phyloP scores from a whole-genome alignment of 2,797 vertebrate species.

The Pelochelys cantorii region DNA sequence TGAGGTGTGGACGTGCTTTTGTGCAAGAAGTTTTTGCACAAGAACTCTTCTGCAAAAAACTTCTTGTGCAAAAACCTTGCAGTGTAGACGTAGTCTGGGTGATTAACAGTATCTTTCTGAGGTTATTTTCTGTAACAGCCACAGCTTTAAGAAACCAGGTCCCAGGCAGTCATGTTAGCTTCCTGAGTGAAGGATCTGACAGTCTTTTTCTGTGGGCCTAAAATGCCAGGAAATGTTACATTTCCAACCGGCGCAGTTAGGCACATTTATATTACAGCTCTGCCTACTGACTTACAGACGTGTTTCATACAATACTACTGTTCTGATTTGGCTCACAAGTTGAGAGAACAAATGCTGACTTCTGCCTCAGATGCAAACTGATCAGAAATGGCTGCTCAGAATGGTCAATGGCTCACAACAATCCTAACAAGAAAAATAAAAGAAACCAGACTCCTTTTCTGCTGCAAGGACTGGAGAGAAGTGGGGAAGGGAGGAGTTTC shows the following conservation, averaged over 20 bases:
- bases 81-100: background rate
- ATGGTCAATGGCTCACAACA: background rate
- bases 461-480: background rate
- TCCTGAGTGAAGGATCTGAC: background rate
- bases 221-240: background rate
- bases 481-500: background rate
- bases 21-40: too few relatives aligned
- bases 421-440: background rate
- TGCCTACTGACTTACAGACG: background rate
- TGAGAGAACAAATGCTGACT: background rate
- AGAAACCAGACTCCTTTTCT: background rate
- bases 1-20: too few relatives aligned
- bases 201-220: background rate
- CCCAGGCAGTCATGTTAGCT: background rate
- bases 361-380: background rate
- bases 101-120: background rate
- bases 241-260: background rate
- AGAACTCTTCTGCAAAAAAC: too few relatives aligned
- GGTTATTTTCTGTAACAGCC: background rate
- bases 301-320: background rate
- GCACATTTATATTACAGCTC: background rate
- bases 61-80: too few relatives aligned
- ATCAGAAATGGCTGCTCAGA: background rate
- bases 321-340: background rate
- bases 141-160: background rate